These are phyloP conservation scores for Gymnoscopelus microlampas DNA, from an alignment of 2,797 vertebrate genomes.

Conservation along the genomic window DNA sequence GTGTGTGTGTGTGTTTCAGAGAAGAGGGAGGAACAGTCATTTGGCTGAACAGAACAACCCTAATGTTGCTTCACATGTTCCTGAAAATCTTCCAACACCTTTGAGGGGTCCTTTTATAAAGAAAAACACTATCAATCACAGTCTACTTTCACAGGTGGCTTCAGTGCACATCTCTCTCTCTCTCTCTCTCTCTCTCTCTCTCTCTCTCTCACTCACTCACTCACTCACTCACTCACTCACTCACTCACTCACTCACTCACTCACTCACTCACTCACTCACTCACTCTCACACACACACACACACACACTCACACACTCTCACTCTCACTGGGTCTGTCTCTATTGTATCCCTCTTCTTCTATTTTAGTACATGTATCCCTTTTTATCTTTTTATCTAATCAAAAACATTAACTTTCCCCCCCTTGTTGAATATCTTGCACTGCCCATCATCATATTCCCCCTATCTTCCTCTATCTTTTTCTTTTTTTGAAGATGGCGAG, in stretches of 20 bases:
- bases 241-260: neutral
- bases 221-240: too few species aligned
- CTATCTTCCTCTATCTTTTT: conserved; percentile 8
- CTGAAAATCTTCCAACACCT: conserved; percentile 51
- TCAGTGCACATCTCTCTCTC: conserved; percentile 18
- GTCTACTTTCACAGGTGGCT: conserved; percentile 70
- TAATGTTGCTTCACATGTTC: conserved; percentile 75
- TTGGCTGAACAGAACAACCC: conserved; percentile 51
- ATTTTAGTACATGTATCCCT: conserved; percentile 1
- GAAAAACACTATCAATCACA: conserved; percentile 69
- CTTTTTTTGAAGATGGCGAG: conserved; percentile 2
- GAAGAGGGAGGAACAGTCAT: conserved; percentile 31
- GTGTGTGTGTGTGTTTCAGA: neutral
- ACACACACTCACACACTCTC: neutral
- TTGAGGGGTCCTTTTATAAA: conserved; percentile 40
- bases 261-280: neutral
- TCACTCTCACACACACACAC: neutral
- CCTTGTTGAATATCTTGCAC: neutral
- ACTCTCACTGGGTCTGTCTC: too few species aligned
- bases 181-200: conserved; percentile 15
- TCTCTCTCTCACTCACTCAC: conserved; percentile 6
- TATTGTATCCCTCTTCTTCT: too few species aligned
- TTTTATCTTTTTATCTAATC: neutral
- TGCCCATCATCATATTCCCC: neutral
- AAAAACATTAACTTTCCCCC: conserved; percentile 9